phyloP scores from a whole-genome alignment of 2,888 invertebrate species.

The Dryomyza anilis region DNA sequence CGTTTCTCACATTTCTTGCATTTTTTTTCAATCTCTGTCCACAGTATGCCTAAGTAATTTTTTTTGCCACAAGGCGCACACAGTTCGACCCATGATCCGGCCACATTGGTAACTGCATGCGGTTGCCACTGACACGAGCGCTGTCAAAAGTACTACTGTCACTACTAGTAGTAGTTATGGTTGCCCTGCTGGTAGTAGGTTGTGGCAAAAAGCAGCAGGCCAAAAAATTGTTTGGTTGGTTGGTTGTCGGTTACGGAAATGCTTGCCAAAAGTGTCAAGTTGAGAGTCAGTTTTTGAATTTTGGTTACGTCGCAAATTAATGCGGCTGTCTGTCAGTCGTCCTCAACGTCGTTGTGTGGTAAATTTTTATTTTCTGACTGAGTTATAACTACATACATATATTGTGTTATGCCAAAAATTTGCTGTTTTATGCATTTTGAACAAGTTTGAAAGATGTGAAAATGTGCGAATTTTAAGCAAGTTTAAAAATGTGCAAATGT shows the following conservation, averaged over 20 bases:
- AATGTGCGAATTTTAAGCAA: no score
- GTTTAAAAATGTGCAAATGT: no score
- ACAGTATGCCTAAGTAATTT: no score
- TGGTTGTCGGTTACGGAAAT: slow-evolving; percentile 1
- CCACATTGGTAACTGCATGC: slow-evolving; percentile 21
- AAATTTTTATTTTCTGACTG: no score
- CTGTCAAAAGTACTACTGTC: slow-evolving; percentile 28
- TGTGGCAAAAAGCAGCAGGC: slow-evolving; percentile 14
- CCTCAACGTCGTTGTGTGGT: no score
- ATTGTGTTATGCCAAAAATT: no score
- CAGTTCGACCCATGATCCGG: slow-evolving; percentile 23
- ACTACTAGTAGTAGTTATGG: slow-evolving; percentile 14
- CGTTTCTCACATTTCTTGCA: no score
- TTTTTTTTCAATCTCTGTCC: no score
- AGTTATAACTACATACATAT: no score
- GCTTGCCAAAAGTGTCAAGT: slow-evolving; percentile 38
- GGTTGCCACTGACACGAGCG: slow-evolving; percentile 16
- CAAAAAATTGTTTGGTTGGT: slow-evolving; percentile 22
- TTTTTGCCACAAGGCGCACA: no score
- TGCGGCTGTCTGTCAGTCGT: slow-evolving; percentile 27
- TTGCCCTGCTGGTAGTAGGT: slow-evolving; percentile 18
- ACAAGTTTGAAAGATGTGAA: no score
- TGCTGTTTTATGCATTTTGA: no score
- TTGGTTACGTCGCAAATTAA: slow-evolving; percentile 32
- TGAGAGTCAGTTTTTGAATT: slow-evolving; percentile 37